Evolutionary conservation across 2,888 invertebrate genomes (phyloP).

Genomic region (Ametastegia equiseti): DNA sequence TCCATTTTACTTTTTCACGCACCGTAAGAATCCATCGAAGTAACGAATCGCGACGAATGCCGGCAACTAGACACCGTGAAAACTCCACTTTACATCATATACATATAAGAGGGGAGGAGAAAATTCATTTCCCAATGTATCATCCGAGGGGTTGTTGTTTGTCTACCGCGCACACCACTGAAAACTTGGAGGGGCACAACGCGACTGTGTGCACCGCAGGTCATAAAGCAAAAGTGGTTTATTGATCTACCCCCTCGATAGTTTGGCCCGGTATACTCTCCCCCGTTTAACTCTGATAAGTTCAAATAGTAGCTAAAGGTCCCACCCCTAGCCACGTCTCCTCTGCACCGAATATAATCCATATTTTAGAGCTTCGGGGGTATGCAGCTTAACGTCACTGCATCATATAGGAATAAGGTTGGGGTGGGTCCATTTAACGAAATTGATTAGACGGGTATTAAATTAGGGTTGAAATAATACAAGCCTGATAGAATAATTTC

Average conservation of each 20-base stretch:
- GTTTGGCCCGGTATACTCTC: constrained; percentile 16
- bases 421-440: background rate
- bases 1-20: too few species aligned
- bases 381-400: background rate
- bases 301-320: constrained; percentile 12
- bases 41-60: too few species aligned
- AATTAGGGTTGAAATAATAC: background rate
- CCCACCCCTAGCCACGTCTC: background rate
- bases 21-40: too few species aligned
- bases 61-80: too few species aligned
- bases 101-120: background rate
- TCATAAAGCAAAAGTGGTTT: constrained; percentile 35
- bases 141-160: background rate
- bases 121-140: background rate
- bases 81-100: background rate
- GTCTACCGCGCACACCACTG: background rate
- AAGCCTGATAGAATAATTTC: too few species aligned
- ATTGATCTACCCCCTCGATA: constrained; percentile 38
- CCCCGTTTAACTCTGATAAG: constrained; percentile 30
- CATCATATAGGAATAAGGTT: too few species aligned
- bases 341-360: background rate
- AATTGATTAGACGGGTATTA: background rate
- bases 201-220: background rate
- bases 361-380: background rate
- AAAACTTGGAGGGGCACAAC: background rate